Evolutionary conservation across 2,888 invertebrate genomes (phyloP).

Genomic region (Cheilosia vernalis): DNA sequence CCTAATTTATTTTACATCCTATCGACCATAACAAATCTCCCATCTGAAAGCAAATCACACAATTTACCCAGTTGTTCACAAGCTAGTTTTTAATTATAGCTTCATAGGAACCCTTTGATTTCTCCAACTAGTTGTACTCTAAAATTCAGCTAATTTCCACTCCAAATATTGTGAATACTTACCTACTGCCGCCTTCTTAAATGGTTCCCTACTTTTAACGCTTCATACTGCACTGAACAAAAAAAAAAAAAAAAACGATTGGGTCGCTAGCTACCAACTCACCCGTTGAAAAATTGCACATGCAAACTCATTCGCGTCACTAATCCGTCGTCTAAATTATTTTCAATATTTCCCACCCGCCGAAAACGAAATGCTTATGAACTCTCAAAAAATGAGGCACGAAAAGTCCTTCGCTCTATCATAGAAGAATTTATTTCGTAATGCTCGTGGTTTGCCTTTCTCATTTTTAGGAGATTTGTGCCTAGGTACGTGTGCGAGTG

Average conservation of each 20-base stretch:
- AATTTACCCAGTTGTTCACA: too few species aligned
- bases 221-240: constrained; percentile 53
- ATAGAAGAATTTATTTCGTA: constrained; percentile 31
- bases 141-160: constrained; percentile 30
- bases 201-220: constrained; percentile 20
- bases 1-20: too few species aligned
- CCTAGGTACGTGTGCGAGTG: not conserved
- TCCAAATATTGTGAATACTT: constrained; percentile 44
- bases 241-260: constrained; percentile 19
- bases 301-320: constrained; percentile 29
- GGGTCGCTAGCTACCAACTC: constrained; percentile 62
- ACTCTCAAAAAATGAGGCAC: constrained; percentile 10
- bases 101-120: not conserved
- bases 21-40: too few species aligned
- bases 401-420: constrained; percentile 7
- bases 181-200: not conserved
- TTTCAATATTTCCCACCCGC: constrained; percentile 41
- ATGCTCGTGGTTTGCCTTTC: constrained; percentile 14
- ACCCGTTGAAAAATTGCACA: constrained; percentile 47
- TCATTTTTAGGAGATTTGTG: constrained; percentile 13
- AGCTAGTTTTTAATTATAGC: not conserved
- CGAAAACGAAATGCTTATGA: constrained; percentile 18
- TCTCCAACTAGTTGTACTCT: too few species aligned
- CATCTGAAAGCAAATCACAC: too few species aligned
- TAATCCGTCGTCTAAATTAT: constrained; percentile 25